Evolutionary conservation across 1,140 invertebrate species (phyloP).

Genomic region (Microplitis demolitor): DNA sequence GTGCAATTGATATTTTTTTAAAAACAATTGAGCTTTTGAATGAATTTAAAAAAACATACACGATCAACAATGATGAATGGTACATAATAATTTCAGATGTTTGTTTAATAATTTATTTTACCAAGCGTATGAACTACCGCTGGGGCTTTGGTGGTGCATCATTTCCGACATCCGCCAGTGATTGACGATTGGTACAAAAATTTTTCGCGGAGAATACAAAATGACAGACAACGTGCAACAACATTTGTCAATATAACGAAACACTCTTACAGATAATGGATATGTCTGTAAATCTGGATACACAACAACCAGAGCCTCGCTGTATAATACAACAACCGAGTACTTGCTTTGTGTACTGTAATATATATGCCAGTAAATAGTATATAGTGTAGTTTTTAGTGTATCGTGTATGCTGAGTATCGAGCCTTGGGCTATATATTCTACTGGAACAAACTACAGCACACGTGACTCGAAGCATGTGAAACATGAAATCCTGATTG

Average conservation of each 20-base stretch:
- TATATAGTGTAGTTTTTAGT: not conserved
- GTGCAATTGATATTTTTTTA: too few relatives aligned
- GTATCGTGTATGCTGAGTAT: too few relatives aligned
- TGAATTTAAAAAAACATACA: too few relatives aligned
- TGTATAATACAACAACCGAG: not conserved
- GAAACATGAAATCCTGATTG: too few relatives aligned
- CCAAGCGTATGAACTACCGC: too few relatives aligned
- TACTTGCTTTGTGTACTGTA: not conserved
- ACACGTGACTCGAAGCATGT: too few relatives aligned
- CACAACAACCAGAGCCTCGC: not conserved
- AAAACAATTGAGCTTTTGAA: too few relatives aligned
- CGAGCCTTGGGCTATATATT: too few relatives aligned
- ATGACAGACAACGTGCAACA: not conserved
- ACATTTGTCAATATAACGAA: constrained; percentile 3
- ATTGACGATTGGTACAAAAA: not conserved
- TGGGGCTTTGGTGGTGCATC: not conserved
- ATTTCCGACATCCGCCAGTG: not conserved
- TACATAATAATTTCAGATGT: too few relatives aligned
- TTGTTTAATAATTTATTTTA: too few relatives aligned
- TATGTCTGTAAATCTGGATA: constrained; percentile 14
- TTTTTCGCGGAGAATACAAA: not conserved
- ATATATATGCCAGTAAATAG: not conserved
- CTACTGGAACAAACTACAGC: too few relatives aligned
- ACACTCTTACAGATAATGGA: constrained; percentile 15
- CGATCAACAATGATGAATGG: too few relatives aligned